Evolutionary conservation across 1,140 invertebrate species (phyloP).

Genomic region (Adelges cooleyi): DNA sequence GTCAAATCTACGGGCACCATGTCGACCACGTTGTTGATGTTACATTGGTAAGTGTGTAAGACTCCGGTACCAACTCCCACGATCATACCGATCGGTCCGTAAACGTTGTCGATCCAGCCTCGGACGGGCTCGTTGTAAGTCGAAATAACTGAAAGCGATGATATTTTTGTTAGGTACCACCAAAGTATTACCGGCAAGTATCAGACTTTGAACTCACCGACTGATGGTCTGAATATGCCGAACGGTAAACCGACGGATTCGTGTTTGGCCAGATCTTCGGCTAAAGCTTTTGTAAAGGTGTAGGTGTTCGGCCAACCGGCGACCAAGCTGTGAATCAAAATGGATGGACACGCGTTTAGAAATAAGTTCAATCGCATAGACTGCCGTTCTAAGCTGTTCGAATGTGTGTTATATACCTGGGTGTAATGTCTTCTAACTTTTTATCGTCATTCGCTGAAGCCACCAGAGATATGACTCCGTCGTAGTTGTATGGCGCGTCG

Average conservation of each 20-base stretch:
- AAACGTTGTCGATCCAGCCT: slow-evolving; percentile 81
- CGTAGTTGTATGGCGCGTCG: slow-evolving; percentile 4
- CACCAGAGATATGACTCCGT: slow-evolving; percentile 29
- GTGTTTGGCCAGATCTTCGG: slow-evolving; percentile 58
- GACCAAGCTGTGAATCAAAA: slow-evolving; percentile 40
- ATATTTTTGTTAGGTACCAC: background rate
- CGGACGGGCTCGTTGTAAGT: slow-evolving; percentile 61
- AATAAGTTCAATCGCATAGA: background rate
- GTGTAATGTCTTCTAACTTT: slow-evolving; percentile 40
- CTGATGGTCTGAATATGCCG: slow-evolving; percentile 58
- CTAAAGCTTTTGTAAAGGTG: slow-evolving; percentile 69
- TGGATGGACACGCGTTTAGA: background rate
- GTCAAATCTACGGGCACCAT: slow-evolving; percentile 78
- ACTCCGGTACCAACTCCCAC: slow-evolving; percentile 50
- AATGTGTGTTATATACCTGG: slow-evolving; percentile 36
- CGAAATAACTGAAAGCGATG: slow-evolving; percentile 53
- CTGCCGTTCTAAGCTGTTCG: background rate
- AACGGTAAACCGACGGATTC: slow-evolving; percentile 56
- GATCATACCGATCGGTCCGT: slow-evolving; percentile 60
- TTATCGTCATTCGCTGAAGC: slow-evolving; percentile 38
- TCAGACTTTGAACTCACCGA: slow-evolving; percentile 43
- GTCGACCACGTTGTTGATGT: slow-evolving; percentile 48
- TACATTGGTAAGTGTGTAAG: slow-evolving; percentile 47
- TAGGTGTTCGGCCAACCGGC: slow-evolving; percentile 71
- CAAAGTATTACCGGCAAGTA: background rate